Evolutionary conservation across 2,888 invertebrate species (phyloP), one percentile per base, ranked within the genome.

Genomic region (Dynastes hyllus): DNA sequence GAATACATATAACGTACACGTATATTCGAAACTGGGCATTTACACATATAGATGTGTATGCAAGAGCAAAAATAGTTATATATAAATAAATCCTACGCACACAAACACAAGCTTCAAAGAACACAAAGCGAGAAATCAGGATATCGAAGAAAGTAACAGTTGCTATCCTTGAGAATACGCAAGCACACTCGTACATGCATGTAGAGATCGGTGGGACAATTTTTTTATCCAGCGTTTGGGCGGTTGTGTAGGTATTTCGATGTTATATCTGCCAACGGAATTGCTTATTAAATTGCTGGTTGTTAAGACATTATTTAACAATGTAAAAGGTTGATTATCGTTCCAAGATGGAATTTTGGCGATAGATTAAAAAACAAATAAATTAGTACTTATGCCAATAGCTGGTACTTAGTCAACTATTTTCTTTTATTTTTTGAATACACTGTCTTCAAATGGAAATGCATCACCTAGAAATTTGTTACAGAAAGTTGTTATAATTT

Each of bases 141-240:
- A 37, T 63, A 63, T 61, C 29, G 50, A 77, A 80, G 82, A 84
- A 83, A 84, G 83, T 83, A 84, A 82, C 82, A 84, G 83, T 84
- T 81, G 85, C 83, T 85, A 81, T 83, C 85, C 85, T 85, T 85
- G 85, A 82, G 77, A 78, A 80, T 70, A 81, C 81, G 16, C 45
- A 16, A 37, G n/a, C 37, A 50, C 66, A 22, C 22, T 22, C 55
- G 22, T 16, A 22, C 22, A 27, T 53, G 69, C 51, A 40, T 45
- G 45, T 8, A 45, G 0, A 8, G 29, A 81, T 80, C 79, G 81
- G 78, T 83, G 83, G 79, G 83, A 84, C 83, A 83, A 37, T 81
- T 84, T 84, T 84, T 84, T 80, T 65, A 45, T 78, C 63, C 53
- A 79, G 80, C 76, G 80, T 80, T 76, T 45, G 50, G 77, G 69